Evolutionary conservation across 2,797 vertebrate genomes (phyloP).

Genomic region (Tangara arthus): DNA sequence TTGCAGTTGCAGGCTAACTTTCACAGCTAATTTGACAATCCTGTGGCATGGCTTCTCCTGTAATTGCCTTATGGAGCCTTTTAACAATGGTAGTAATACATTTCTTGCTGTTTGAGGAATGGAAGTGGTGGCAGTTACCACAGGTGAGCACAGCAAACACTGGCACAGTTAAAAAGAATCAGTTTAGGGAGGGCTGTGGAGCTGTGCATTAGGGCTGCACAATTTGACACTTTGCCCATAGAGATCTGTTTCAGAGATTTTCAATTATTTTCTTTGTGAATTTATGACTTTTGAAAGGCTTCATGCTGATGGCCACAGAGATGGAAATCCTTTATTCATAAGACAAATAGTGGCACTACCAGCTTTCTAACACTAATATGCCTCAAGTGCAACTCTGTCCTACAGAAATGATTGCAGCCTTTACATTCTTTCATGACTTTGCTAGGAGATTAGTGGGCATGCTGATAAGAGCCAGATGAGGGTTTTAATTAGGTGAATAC

Average conservation of each 20-base stretch:
- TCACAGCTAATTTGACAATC: neutral
- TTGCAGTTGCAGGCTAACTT: neutral
- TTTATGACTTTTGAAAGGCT: neutral
- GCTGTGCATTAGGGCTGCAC: neutral
- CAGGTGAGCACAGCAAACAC: neutral
- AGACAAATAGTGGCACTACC: neutral
- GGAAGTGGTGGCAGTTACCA: neutral
- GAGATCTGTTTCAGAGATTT: neutral
- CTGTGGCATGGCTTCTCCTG: neutral
- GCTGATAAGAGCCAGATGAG: neutral
- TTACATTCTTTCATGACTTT: neutral
- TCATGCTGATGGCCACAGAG: neutral
- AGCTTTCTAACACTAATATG: neutral
- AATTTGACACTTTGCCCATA: neutral
- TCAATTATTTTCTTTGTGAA: neutral
- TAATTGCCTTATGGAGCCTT: neutral
- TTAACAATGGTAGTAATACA: neutral
- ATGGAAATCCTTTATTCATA: neutral
- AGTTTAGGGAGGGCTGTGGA: neutral
- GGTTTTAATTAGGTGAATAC: neutral
- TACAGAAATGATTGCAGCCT: neutral
- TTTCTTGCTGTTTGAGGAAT: conserved; percentile 13
- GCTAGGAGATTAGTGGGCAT: neutral
- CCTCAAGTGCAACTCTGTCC: neutral
- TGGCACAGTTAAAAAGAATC: neutral